A percentile compares a stretch with the other conserved stretches of the same genome.
Evolutionary conservation across 1,140 invertebrate genomes (phyloP).

Genomic region (Bombus waltoni): DNA sequence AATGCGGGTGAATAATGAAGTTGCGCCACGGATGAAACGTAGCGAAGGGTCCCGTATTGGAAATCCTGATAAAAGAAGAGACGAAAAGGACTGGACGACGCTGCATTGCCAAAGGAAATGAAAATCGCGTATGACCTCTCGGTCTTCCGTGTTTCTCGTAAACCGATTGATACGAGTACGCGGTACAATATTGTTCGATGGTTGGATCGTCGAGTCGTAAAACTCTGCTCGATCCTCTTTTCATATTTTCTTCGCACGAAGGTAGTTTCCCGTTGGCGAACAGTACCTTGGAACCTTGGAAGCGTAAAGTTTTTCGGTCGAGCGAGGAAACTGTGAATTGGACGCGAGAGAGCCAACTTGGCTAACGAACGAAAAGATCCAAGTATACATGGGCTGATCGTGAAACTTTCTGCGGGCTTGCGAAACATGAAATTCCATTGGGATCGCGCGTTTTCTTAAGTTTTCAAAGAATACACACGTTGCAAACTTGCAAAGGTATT

Average conservation of each 20-base stretch:
- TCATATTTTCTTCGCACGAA: neutral
- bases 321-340: constrained; percentile 21
- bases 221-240: neutral
- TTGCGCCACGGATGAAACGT: constrained; percentile 40
- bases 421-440: constrained; percentile 35
- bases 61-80: constrained; percentile 22
- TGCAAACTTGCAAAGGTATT: constrained; percentile 21
- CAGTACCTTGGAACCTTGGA: constrained; percentile 12
- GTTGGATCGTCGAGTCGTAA: too few species aligned
- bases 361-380: constrained; percentile 58
- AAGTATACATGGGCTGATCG: constrained; percentile 53
- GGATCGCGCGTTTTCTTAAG: neutral
- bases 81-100: neutral
- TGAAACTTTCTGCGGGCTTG: constrained; percentile 57
- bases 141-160: too few species aligned
- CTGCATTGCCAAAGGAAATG: constrained; percentile 30
- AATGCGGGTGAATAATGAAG: constrained; percentile 66
- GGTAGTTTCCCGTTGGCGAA: neutral
- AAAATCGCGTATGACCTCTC: neutral
- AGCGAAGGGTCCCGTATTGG: constrained; percentile 52
- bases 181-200: too few species aligned
- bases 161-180: neutral
- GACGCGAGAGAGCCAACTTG: constrained; percentile 37
- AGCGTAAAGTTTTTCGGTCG: constrained; percentile 37
- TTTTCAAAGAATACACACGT: constrained; percentile 22